Base-by-base conservation (phyloP, 2,797 vertebrate species). In the Scomberomorus guttatus region DNA sequence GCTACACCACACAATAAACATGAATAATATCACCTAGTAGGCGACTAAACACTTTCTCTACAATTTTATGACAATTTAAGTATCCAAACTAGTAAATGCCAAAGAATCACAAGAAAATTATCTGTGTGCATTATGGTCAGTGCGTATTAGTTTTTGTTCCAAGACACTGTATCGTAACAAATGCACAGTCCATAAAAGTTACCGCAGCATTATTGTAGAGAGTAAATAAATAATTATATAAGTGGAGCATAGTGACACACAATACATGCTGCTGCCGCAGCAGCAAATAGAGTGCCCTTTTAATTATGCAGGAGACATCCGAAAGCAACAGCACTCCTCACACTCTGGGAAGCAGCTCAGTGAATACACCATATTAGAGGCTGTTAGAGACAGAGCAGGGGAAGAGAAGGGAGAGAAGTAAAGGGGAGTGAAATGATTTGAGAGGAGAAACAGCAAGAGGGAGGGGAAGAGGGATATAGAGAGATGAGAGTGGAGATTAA, bases 241-340 rank as follows among this genome's bases (percentile, higher is more conserved):
- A 94, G 87, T 87, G 66, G 77, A 88, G 91, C 83, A 88, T 85
- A 89, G 87, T 86, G 91, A 94, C 94, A 95, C 89, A 95, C 95
- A 95, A 95, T 95, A 93, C 92, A 93, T 87, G 92, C 73, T 84
- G 87, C 90, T 87, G 90, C 90, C 67, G 80, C 84, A 87, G 90
- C 88, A 89, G 90, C 89, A 91, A 93, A 93, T 92, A 92, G 94
- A 95, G 94, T 94, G 93, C 82, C 88, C 92, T 92, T 93, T 96
- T 94, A 96, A 96, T 96, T 95, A 96, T 96, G 94, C 91, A 96
- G 93, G 94, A 95, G 95, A 95, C 93, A 94, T 94, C 92, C 83
- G 84, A 90, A 94, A 92, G 94, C 93, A 95, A 95, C 93, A 94
- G 93, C 94, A 93, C 90, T 94, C 91, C 91, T 94, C 93, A 94